A percentile compares a stretch with the other conserved stretches of the same genome.
phyloP scores from a whole-genome alignment of 92 coral and sea anemone species.

The Bergia sp. region DNA sequence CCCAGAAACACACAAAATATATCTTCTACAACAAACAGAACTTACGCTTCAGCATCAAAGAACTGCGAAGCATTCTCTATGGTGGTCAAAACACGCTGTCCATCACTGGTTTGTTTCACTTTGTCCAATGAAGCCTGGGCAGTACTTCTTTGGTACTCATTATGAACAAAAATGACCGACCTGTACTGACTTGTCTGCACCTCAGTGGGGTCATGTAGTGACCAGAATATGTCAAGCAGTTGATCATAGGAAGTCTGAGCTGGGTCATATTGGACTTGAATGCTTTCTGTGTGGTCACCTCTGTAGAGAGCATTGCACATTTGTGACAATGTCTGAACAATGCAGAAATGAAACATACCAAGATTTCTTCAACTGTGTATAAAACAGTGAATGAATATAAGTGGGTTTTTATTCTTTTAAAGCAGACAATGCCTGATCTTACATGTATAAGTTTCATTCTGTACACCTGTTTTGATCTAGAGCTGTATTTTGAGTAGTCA shows the following conservation, averaged over 20 bases:
- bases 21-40: neutral
- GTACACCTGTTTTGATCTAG: no score
- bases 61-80: slow-evolving; percentile 66
- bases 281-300: slow-evolving; percentile 79
- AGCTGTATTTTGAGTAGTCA: no score
- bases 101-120: slow-evolving; percentile 17
- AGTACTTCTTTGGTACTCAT: slow-evolving; percentile 59
- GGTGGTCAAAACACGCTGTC: slow-evolving; percentile 50
- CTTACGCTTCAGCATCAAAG: slow-evolving; percentile 87
- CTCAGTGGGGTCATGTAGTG: slow-evolving; percentile 66
- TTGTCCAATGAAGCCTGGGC: slow-evolving; percentile 61
- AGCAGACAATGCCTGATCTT: no score
- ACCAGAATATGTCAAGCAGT: slow-evolving; percentile 72
- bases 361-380: neutral
- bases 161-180: slow-evolving; percentile 76
- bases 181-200: slow-evolving; percentile 62
- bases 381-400: no score
- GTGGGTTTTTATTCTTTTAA: no score
- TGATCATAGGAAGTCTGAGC: slow-evolving; percentile 52
- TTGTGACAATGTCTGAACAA: neutral
- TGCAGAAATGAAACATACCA: neutral
- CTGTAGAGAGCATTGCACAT: slow-evolving; percentile 22
- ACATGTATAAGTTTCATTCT: no score
- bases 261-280: slow-evolving; percentile 73
- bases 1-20: no score